Conservation (phyloP, 2,113 vertebrate species). For the Camelus bactrianus region DNA sequence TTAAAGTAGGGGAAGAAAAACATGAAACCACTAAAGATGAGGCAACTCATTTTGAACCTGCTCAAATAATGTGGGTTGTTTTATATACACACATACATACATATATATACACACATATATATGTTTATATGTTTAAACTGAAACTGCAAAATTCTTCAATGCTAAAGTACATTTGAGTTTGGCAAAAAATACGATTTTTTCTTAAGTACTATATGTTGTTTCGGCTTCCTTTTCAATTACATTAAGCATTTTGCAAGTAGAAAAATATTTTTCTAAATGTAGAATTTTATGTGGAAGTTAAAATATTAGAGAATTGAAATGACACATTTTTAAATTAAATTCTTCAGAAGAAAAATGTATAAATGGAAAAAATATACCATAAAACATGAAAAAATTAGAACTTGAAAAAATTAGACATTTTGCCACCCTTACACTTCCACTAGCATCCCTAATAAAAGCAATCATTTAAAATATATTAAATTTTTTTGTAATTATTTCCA, state of each 20-base stretch:
- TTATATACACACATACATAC: background rate
- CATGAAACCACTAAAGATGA: background rate
- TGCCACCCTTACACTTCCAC: background rate
- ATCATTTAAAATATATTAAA: background rate
- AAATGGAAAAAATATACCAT: background rate
- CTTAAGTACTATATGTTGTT: background rate
- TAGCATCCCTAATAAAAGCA: background rate
- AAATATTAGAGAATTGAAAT: slow-evolving; percentile 26
- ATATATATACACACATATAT: background rate
- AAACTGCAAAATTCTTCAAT: slow-evolving; percentile 3
- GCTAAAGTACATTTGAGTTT: slow-evolving; percentile 3
- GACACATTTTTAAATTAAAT: slow-evolving; percentile 13
- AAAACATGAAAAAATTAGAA: background rate
- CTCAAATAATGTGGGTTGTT: background rate
- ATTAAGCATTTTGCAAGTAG: background rate
- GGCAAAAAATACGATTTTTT: slow-evolving; percentile 21
- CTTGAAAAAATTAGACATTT: slow-evolving; percentile 14
- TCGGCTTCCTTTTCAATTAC: slow-evolving; percentile 9
- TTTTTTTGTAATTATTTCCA: background rate
- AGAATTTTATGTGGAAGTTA: slow-evolving; percentile 26
- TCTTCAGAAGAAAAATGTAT: background rate
- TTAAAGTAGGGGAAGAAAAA: background rate
- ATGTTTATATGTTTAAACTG: background rate
- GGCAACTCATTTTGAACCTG: background rate
- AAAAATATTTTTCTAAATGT: slow-evolving; percentile 19